Evolutionary conservation across 1,140 invertebrate species (phyloP).

Genomic region (Olivierus martensii): DNA sequence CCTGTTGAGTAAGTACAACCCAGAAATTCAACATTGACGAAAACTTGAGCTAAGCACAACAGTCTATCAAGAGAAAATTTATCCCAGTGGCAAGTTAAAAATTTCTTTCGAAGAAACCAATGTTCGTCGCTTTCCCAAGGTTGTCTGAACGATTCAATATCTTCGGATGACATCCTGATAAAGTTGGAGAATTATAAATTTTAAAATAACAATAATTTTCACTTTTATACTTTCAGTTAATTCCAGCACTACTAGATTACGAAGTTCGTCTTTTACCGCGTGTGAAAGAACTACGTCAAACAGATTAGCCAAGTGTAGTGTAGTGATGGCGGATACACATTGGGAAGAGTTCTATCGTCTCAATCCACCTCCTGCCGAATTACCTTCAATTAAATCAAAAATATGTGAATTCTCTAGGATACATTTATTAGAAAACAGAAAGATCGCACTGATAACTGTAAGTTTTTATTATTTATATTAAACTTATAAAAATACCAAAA

Average conservation of each 20-base stretch:
- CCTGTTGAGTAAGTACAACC: conserved; percentile 29
- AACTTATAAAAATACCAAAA: too few species aligned
- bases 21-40: conserved; percentile 64
- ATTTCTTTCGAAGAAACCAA: conserved; percentile 56
- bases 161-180: background rate
- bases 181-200: too few species aligned
- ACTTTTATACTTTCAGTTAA: too few species aligned
- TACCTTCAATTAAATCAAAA: conserved; percentile 49
- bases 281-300: too few species aligned
- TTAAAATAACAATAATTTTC: too few species aligned
- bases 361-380: conserved; percentile 54
- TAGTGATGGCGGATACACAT: conserved; percentile 41
- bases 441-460: too few species aligned
- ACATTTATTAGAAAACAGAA: conserved; percentile 28
- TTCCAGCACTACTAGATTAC: too few species aligned
- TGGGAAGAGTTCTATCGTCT: conserved; percentile 69
- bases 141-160: conserved; percentile 12
- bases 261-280: too few species aligned
- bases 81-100: conserved; percentile 53
- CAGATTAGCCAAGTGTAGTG: too few species aligned
- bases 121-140: conserved; percentile 60
- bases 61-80: conserved; percentile 53
- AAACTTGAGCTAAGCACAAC: conserved; percentile 63
- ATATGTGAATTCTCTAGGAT: conserved; percentile 52
- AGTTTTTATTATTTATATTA: too few species aligned